A percentile compares a stretch with the other conserved stretches of the same genome.
These are phyloP conservation scores for Mus caroli DNA, from an alignment of 2,797 vertebrate genomes.

Conservation along the genomic window DNA sequence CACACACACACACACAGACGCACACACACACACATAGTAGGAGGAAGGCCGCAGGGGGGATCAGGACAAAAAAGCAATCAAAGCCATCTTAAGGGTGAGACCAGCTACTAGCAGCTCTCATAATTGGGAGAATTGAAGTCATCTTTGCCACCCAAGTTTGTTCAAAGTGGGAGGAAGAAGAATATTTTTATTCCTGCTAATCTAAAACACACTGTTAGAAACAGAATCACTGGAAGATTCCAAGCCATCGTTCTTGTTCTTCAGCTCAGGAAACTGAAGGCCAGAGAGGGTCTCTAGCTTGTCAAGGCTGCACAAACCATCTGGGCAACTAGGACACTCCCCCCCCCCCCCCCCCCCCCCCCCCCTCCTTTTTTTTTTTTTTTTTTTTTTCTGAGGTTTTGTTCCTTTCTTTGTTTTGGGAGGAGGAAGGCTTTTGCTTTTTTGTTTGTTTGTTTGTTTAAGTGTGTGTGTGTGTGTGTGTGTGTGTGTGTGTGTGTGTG, in stretches of 20 bases:
- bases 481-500: background rate
- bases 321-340: background rate
- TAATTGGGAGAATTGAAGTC: constrained; percentile 60
- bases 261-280: constrained; percentile 30
- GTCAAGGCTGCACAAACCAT: background rate
- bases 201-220: constrained; percentile 71
- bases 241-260: background rate
- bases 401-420: background rate
- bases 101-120: background rate
- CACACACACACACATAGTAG: background rate
- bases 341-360: too few relatives aligned
- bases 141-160: constrained; percentile 66
- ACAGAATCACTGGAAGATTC: constrained; percentile 58
- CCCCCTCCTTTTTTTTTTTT: too few relatives aligned
- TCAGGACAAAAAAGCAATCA: background rate
- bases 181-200: constrained; percentile 77
- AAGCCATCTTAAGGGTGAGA: background rate
- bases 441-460: background rate
- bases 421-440: background rate
- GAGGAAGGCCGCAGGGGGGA: background rate
- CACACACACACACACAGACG: background rate
- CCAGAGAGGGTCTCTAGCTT: constrained; percentile 21
- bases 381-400: background rate
- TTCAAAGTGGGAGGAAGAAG: constrained; percentile 69
- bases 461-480: background rate